A percentile compares a stretch with the other conserved stretches of the same genome.
phyloP scores from a whole-genome alignment of 2,113 vertebrate species.

The Chionis minor region DNA sequence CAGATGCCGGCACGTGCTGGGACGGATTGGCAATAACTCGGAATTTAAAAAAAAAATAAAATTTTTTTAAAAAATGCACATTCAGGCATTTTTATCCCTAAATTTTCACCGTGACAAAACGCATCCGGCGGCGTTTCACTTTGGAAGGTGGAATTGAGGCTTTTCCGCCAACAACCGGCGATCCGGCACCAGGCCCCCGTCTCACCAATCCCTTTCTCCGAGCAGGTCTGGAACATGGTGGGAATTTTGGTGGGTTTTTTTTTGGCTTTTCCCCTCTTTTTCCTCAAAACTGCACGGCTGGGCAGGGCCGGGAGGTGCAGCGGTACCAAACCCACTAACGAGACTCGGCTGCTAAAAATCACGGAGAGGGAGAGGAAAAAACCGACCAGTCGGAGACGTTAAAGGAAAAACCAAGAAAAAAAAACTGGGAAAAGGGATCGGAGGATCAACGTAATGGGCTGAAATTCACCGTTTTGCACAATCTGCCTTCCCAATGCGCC shows the following conservation, averaged over 20 bases:
- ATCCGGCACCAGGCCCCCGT: neutral
- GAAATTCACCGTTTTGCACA: neutral
- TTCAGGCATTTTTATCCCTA: neutral
- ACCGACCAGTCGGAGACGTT: no score
- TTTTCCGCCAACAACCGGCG: neutral
- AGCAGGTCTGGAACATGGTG: neutral
- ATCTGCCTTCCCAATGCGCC: no score
- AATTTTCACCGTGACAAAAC: neutral
- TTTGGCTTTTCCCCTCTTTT: neutral
- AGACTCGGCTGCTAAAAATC: neutral
- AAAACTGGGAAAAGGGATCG: neutral
- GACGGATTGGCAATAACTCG: neutral
- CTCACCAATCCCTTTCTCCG: neutral
- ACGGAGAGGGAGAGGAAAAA: no score
- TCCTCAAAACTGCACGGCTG: neutral
- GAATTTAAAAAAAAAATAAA: neutral
- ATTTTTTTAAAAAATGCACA: accelerated
- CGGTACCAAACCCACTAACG: neutral
- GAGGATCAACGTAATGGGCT: neutral
- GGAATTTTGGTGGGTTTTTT: no score
- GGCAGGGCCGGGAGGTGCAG: neutral
- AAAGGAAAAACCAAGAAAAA: no score
- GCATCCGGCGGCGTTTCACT: neutral
- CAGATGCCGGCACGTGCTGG: neutral
- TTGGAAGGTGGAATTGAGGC: neutral